phyloP scores from a whole-genome alignment of 2,888 invertebrate genomes.

The Bembecia ichneumoniformis region DNA sequence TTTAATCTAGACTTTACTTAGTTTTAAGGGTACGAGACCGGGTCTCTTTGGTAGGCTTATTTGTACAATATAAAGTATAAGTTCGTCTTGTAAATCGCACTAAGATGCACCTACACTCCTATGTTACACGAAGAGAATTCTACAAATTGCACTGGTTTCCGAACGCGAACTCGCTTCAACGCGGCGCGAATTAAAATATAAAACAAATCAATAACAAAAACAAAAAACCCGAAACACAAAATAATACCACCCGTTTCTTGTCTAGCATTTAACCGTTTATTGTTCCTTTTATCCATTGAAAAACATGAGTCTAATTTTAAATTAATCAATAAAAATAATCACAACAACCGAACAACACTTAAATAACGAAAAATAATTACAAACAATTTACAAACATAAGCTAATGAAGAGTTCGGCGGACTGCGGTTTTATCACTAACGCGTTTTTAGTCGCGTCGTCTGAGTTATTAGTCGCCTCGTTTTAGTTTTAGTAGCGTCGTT shows the following conservation, averaged over 20 bases:
- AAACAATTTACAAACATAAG: constrained; percentile 69
- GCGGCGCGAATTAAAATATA: constrained; percentile 64
- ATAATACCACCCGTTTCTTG: constrained; percentile 72
- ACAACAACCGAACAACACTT: constrained; percentile 74
- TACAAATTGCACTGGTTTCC: constrained; percentile 73
- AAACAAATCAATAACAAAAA: constrained; percentile 61
- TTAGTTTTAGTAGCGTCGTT: neutral
- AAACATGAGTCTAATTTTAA: constrained; percentile 46
- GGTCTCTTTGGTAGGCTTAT: constrained; percentile 74
- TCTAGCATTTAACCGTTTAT: constrained; percentile 69
- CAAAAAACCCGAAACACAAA: constrained; percentile 62
- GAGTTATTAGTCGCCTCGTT: neutral
- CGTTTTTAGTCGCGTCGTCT: constrained; percentile 2
- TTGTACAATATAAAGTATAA: constrained; percentile 68
- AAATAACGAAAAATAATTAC: constrained; percentile 67
- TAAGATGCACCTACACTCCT: constrained; percentile 68
- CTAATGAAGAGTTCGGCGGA: constrained; percentile 62
- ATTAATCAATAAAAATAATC: constrained; percentile 63
- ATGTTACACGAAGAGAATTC: constrained; percentile 70
- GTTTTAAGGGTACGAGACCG: constrained; percentile 72
- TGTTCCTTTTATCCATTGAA: constrained; percentile 51
- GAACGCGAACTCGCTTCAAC: constrained; percentile 66
- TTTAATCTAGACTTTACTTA: constrained; percentile 68
- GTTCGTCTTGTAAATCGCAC: constrained; percentile 58
- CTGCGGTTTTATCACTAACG: constrained; percentile 40